phyloP scores from a whole-genome alignment of 2,113 vertebrate species.

The Pygoscelis antarcticus region DNA sequence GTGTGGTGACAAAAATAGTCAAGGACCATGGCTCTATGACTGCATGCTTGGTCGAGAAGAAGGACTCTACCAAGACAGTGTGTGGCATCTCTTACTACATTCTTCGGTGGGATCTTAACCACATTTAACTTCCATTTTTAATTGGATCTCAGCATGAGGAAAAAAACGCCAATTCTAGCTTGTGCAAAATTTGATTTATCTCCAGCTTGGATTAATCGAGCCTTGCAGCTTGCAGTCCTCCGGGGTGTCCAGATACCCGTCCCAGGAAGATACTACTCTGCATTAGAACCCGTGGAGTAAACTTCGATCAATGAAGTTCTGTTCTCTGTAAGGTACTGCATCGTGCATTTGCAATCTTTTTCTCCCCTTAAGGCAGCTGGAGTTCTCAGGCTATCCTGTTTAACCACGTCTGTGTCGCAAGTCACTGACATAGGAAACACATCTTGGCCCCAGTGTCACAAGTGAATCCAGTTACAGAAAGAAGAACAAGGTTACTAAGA shows the following conservation, averaged over 20 bases:
- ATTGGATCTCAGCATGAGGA: neutral
- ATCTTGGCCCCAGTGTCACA: neutral
- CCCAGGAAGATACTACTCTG: neutral
- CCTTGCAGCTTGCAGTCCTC: neutral
- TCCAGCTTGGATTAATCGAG: neutral
- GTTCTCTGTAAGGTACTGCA: neutral
- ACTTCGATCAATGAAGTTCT: neutral
- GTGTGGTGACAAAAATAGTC: neutral
- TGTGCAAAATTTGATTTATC: neutral
- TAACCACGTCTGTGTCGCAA: neutral
- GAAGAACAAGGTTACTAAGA: neutral
- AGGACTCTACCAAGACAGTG: neutral
- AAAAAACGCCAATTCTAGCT: neutral
- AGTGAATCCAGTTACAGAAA: neutral
- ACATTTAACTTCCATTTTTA: neutral
- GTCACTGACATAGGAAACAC: neutral
- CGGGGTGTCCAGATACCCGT: neutral
- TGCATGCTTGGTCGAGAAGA: neutral
- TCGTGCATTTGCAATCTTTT: neutral
- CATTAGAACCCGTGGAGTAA: neutral
- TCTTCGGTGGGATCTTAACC: neutral
- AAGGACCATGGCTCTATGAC: neutral
- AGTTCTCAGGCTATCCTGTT: neutral
- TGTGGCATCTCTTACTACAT: neutral
- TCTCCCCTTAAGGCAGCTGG: neutral